Evolutionary conservation across 2,888 invertebrate genomes (phyloP), one percentile per base, ranked within the genome.

Genomic region (Phalera bucephala): DNA sequence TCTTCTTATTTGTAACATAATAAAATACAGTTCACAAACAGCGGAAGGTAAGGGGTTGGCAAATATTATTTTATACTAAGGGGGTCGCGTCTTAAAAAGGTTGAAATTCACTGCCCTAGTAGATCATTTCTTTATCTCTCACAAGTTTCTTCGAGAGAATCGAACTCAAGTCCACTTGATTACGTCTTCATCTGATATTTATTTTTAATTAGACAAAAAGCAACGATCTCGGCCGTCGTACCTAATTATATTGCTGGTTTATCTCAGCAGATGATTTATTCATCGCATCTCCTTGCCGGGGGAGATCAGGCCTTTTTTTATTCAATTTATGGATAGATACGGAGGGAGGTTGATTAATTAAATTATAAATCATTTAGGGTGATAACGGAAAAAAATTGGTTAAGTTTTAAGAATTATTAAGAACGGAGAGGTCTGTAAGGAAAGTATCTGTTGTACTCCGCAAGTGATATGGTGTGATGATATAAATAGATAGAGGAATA

Each of bases 201-300:
- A 85, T 85, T 85, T 87, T 85, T 87, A 87, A 88, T 88, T 87
- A 86, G 72, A 67, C 74, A 80, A 81, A 80, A 80, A 76, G 42
- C 66, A 65, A 57, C 56, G 56, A 44, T 50, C 58, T 50, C 50
- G 59, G 52, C 61, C 64, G 62, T 61, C 51, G 57, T 56, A 65
- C 59, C 75, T 86, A 84, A 87, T 87, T 87, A 87, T 86, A 80
- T 81, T 72, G 59, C 58, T 73, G 72, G 79, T 14, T 86, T 87
- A 87, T 86, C 86, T 83, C 61, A 54, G 52, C 52, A 57, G 71
- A 79, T 87, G 86, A 88, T 87, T 86, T 86, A 87, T 87, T 73
- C 71, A 67, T 53, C 37, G 52, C 43, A 45, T 47, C 45, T 43
- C 51, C 47, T 41, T 44, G 57, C 59, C n/a, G n/a, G 61, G 47